A percentile compares a stretch with the other conserved stretches of the same genome.
Conservation (phyloP, 2,113 vertebrate genomes). For the Sprattus sprattus region DNA sequence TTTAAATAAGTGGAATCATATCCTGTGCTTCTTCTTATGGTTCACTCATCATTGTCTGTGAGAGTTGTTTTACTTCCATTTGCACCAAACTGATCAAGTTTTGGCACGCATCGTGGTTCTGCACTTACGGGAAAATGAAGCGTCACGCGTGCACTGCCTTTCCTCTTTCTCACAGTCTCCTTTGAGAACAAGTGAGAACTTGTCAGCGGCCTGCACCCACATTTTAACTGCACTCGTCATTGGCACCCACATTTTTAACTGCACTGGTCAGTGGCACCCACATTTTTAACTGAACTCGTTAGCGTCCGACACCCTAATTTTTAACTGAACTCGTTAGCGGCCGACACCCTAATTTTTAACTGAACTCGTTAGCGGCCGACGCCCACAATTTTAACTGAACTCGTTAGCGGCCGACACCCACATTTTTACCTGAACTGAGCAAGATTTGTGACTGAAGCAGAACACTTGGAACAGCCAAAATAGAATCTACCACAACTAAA, state of each 20-base stretch:
- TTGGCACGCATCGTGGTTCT: background rate
- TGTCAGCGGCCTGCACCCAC: too few species aligned
- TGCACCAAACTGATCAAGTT: background rate
- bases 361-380: too few species aligned
- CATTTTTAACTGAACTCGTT: background rate
- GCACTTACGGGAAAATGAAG: background rate
- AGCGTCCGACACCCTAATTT: background rate
- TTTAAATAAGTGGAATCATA: background rate
- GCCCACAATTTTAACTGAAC: background rate
- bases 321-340: too few species aligned
- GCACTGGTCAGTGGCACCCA: too few species aligned
- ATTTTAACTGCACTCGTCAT: background rate
- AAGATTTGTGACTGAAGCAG: too few species aligned
- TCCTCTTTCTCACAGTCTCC: background rate
- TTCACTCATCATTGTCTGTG: background rate
- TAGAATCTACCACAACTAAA: background rate
- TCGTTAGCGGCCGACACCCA: too few species aligned
- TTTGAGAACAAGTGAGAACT: conserved; percentile 19
- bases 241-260: background rate
- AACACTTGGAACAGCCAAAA: too few species aligned
- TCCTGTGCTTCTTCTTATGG: background rate
- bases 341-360: background rate
- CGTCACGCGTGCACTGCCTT: background rate
- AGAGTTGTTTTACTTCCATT: background rate
- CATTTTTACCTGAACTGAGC: background rate